Conservation (phyloP, 2,797 vertebrate species). For the Numenius phaeopus region DNA sequence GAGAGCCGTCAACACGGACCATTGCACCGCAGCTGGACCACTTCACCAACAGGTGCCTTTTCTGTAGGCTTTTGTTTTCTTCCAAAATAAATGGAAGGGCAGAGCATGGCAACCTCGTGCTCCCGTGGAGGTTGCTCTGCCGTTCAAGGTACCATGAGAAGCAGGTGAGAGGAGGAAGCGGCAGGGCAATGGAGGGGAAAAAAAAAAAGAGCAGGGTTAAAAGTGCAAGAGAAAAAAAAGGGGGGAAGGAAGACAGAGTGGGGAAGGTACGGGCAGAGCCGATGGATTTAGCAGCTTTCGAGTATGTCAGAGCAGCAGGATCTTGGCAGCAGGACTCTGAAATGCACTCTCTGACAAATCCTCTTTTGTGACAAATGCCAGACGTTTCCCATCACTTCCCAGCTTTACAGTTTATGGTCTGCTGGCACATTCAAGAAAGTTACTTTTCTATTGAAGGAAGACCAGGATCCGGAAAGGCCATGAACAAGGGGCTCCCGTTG, state of each 20-base stretch:
- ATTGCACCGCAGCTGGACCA: neutral
- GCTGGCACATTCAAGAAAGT: neutral
- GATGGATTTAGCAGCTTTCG: slow-evolving; percentile 5
- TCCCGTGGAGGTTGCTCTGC: neutral
- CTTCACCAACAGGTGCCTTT: neutral
- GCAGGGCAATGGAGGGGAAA: neutral
- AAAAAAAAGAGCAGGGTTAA: neutral
- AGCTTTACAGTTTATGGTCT: slow-evolving; percentile 37
- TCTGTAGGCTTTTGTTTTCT: neutral
- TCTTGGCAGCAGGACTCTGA: slow-evolving; percentile 27
- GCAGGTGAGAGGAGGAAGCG: slow-evolving; percentile 7
- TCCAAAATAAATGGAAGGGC: neutral
- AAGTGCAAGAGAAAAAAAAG: neutral
- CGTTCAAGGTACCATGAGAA: neutral
- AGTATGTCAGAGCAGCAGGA: slow-evolving; percentile 34
- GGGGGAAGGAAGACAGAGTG: neutral
- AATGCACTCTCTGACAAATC: slow-evolving; percentile 15
- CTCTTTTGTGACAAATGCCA: slow-evolving; percentile 61
- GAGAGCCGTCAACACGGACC: rapidly evolving
- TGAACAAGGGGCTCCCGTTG: neutral
- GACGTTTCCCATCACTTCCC: slow-evolving; percentile 38
- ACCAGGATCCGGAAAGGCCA: neutral
- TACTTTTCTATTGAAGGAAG: slow-evolving; percentile 20
- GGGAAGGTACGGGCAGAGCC: neutral
- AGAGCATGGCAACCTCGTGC: rapidly evolving